Evolutionary conservation across 2,113 vertebrate genomes (phyloP).

Genomic region (Pongo pygmaeus): DNA sequence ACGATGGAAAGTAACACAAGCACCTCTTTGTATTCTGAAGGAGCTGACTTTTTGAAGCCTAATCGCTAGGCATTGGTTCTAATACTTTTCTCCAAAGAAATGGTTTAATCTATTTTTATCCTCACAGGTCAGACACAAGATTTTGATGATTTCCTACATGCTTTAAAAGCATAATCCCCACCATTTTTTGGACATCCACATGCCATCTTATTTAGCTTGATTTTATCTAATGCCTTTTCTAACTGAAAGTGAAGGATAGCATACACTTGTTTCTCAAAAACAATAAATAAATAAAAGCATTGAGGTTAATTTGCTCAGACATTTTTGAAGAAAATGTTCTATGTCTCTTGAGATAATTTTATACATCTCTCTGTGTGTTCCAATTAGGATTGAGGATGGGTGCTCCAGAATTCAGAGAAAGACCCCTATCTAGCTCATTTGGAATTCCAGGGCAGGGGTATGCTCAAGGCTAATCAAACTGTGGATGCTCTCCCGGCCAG

Average conservation of each 20-base stretch:
- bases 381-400: neutral
- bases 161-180: neutral
- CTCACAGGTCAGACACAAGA: neutral
- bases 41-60: neutral
- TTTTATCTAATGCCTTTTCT: neutral
- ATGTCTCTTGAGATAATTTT: constrained; percentile 12
- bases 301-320: constrained; percentile 14
- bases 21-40: neutral
- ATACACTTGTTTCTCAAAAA: neutral
- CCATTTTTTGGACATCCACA: neutral
- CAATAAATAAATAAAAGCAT: neutral
- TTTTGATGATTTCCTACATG: neutral
- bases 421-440: neutral
- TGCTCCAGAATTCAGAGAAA: neutral
- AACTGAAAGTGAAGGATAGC: neutral
- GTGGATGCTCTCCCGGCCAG: rapidly evolving
- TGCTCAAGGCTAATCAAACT: neutral
- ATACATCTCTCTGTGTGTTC: neutral
- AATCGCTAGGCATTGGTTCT: neutral
- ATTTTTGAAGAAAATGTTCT: neutral
- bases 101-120: neutral
- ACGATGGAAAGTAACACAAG: neutral
- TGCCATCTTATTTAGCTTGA: neutral
- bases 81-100: neutral
- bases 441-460: neutral